Percentiles rank a stretch among this genome's conserved stretches.
phyloP scores from a whole-genome alignment of 2,113 vertebrate species.

The Coptodon rendalli region DNA sequence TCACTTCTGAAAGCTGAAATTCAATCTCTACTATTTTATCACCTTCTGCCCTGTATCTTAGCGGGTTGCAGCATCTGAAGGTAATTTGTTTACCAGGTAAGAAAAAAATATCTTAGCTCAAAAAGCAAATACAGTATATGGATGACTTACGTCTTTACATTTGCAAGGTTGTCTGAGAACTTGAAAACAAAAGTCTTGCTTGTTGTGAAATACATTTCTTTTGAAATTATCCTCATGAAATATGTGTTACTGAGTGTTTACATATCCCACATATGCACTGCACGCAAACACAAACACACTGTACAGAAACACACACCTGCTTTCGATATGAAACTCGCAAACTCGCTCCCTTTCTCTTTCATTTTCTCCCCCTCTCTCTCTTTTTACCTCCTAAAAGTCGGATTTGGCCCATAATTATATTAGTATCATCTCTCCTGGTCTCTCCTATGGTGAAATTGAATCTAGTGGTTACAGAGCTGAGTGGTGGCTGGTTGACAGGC shows the following conservation, averaged over 20 bases:
- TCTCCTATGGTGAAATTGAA: conserved; percentile 52
- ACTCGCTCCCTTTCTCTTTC: background rate
- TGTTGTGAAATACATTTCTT: background rate
- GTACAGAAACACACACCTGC: background rate
- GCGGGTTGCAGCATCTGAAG: background rate
- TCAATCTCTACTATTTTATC: conserved; percentile 4
- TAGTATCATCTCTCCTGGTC: conserved; percentile 20
- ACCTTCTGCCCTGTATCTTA: background rate
- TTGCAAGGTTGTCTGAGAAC: background rate
- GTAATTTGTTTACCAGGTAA: conserved; percentile 38
- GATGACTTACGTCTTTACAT: background rate
- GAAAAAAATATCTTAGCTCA: background rate
- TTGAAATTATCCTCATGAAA: background rate
- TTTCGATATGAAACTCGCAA: background rate
- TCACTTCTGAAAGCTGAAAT: conserved; percentile 21
- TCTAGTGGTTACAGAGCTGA: conserved; percentile 38
- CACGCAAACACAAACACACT: background rate
- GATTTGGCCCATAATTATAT: conserved; percentile 48
- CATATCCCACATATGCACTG: background rate
- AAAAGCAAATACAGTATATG: background rate
- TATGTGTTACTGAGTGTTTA: background rate
- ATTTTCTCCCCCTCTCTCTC: background rate
- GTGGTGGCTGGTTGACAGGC: conserved; percentile 51
- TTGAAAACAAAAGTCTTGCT: background rate
- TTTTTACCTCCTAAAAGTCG: background rate